A percentile compares a stretch with the other conserved stretches of the same genome.
Evolutionary conservation across 1,140 invertebrate species (phyloP).

Genomic region (Trigoniulus corallinus): DNA sequence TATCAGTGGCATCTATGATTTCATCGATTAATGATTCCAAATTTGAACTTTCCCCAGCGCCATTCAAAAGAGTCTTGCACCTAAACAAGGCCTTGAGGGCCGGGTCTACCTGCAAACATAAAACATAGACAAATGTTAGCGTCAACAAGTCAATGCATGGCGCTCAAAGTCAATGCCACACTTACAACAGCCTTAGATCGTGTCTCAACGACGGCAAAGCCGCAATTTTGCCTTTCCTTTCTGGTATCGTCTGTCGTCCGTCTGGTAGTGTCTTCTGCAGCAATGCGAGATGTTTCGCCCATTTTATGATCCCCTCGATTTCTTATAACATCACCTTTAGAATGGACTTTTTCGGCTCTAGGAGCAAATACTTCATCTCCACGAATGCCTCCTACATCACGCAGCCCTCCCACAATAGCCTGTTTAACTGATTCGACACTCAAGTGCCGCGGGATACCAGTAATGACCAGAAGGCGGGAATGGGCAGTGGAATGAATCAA

Average conservation of each 20-base stretch:
- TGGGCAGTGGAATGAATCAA: slow-evolving; percentile 18
- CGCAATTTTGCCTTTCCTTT: slow-evolving; percentile 6
- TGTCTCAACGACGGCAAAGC: slow-evolving; percentile 22
- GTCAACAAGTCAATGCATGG: neutral
- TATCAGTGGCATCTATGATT: slow-evolving; percentile 14
- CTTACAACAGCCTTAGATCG: slow-evolving; percentile 19
- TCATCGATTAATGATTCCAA: slow-evolving; percentile 13
- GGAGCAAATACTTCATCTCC: slow-evolving; percentile 10
- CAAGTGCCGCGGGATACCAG: slow-evolving; percentile 20
- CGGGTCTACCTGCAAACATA: slow-evolving; percentile 15
- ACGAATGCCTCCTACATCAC: slow-evolving; percentile 20
- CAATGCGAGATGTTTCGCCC: neutral
- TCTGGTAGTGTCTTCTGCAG: neutral
- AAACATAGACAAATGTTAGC: neutral
- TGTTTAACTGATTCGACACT: slow-evolving; percentile 14
- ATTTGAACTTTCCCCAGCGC: neutral
- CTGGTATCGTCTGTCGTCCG: slow-evolving; percentile 4
- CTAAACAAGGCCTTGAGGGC: slow-evolving; percentile 11
- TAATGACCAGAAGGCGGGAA: slow-evolving; percentile 21
- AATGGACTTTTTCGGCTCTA: neutral
- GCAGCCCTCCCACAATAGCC: slow-evolving; percentile 18
- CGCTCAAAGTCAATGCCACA: neutral
- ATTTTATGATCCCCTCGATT: too few relatives aligned
- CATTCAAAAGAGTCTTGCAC: neutral
- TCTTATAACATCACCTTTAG: neutral